phyloP scores from a whole-genome alignment of 2,113 vertebrate species.

The Bufo bufo region DNA sequence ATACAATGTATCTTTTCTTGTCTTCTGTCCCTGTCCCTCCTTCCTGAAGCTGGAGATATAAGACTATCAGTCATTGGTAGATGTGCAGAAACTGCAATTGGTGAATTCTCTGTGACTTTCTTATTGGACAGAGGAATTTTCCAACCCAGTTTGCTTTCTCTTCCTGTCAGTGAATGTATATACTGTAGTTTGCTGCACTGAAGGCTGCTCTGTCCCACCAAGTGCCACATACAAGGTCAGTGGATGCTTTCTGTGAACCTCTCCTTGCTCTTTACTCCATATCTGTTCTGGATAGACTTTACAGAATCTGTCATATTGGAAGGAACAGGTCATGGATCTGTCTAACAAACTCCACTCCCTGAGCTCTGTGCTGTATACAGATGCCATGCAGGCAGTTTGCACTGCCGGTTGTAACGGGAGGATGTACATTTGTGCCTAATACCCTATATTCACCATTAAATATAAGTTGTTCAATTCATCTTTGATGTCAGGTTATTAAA shows the following conservation, averaged over 20 bases:
- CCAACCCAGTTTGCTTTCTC: constrained; percentile 56
- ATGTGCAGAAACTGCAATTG: not conserved
- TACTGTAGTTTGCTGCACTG: constrained; percentile 21
- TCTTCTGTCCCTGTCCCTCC: not conserved
- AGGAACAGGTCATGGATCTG: not conserved
- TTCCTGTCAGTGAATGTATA: constrained; percentile 52
- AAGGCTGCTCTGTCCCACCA: not conserved
- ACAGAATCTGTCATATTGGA: not conserved
- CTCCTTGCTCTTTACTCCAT: not conserved
- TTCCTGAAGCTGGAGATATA: constrained; percentile 32
- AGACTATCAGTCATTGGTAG: constrained; percentile 29
- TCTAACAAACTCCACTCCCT: not conserved
- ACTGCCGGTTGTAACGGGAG: not conserved
- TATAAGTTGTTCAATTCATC: not conserved
- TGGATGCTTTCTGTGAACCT: not conserved
- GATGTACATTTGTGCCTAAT: not conserved
- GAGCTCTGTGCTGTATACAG: not conserved
- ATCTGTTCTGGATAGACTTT: not conserved
- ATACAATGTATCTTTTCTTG: constrained; percentile 1
- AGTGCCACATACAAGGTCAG: constrained; percentile 42
- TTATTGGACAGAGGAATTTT: constrained; percentile 40
- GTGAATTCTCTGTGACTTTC: constrained; percentile 7
- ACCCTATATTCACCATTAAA: not conserved
- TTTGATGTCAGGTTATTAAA: too few species aligned
- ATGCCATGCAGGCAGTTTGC: not conserved